Evolutionary conservation across 2,888 invertebrate genomes (phyloP).

Genomic region (Ophioninae sp.): DNA sequence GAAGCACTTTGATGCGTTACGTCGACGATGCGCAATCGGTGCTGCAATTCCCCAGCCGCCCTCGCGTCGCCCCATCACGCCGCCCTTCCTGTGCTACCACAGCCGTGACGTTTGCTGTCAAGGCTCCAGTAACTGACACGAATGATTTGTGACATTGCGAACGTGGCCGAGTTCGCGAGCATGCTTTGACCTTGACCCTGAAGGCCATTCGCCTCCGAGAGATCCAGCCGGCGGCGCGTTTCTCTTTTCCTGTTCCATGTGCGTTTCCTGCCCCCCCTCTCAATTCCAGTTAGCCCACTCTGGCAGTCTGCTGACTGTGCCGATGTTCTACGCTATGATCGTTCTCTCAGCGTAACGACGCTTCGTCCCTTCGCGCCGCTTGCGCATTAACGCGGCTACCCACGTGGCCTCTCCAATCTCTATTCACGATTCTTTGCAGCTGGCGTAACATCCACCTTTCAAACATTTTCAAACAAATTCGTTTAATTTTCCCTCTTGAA

Average conservation of each 20-base stretch:
- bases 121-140: neutral
- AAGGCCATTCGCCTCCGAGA: conserved; percentile 59
- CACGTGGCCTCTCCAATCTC: conserved; percentile 31
- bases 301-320: neutral
- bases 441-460: neutral
- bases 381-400: conserved; percentile 13
- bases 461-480: conserved; percentile 1
- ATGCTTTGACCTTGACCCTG: conserved; percentile 56
- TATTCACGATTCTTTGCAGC: conserved; percentile 6
- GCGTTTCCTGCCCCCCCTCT: conserved; percentile 53
- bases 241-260: conserved; percentile 57
- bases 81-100: neutral
- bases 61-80: neutral
- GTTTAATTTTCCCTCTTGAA: neutral
- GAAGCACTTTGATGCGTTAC: conserved; percentile 48
- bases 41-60: conserved; percentile 3
- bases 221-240: conserved; percentile 57
- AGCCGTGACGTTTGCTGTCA: conserved; percentile 27
- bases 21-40: conserved; percentile 25
- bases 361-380: conserved; percentile 13
- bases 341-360: neutral
- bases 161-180: conserved; percentile 16
- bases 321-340: neutral
- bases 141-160: conserved; percentile 48
- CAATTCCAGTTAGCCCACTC: neutral